Evolutionary conservation across 1,140 invertebrate genomes (phyloP), one percentile per base, ranked within the genome.

Genomic region (Pseudachorutes palmiensis): DNA sequence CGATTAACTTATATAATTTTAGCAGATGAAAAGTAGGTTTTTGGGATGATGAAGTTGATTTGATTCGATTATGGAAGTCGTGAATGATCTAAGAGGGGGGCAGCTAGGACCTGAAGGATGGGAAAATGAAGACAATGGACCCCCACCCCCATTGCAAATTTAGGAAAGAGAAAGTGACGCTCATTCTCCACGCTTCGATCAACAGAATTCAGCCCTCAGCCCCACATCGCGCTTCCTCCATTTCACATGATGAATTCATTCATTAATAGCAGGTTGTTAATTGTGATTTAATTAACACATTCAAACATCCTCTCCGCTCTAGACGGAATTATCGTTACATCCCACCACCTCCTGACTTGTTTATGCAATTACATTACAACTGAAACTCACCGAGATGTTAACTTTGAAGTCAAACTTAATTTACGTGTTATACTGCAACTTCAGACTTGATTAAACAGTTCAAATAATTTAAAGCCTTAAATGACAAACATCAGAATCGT

Each of bases 141-240:
- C 24, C 12, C 51, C 51, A 5, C 3, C 12, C 24, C 12, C 51
- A 9, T 5, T 19, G 24, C 5, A 16, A 55, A 55, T 14, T 16
- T 5, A 16, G 51, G 24, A 55, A 55, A 55, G 51, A 55, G 51
- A 55, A 55, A 55, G 51, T 55, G 51, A 55, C 9, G 12, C 51
- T 55, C 51, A 55, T 55, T 55, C 24, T 55, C 51, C 51, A 19
- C 24, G 51, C 14, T 16, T 55, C 9, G 51, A 55, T 55, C 9
- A 55, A 14, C 51, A 12, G 12, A 5, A 9, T 5, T 55, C 51
- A 24, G 3, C 24, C 24, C 9, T 9, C 12, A 22, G 24, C 51
- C 12, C 51, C 51, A 55, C 51, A 14, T 55, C 24, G 9, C 5
- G 14, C 51, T 14, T 16, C 24, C 24, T 14, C 24, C 24, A 5